These are phyloP conservation scores for Cheiracanthium punctorium DNA, from an alignment of 2,888 invertebrate species.

Conservation along the genomic window DNA sequence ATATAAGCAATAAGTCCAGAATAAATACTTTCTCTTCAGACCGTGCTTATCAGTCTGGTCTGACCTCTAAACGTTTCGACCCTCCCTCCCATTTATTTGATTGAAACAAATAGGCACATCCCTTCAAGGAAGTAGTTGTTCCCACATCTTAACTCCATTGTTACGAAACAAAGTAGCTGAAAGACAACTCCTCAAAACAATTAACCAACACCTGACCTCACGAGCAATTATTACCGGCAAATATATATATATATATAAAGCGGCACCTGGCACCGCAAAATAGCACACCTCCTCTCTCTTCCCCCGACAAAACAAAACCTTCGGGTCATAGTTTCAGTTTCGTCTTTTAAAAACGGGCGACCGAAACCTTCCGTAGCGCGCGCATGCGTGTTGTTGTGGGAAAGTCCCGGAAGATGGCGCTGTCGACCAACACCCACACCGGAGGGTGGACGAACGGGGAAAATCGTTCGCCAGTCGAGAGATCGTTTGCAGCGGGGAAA, in stretches of 20 bases:
- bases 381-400: neutral
- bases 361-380: neutral
- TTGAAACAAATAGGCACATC: neutral
- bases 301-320: neutral
- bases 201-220: slow-evolving; percentile 12
- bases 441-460: slow-evolving; percentile 4
- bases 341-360: neutral
- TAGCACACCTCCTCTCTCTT: neutral
- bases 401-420: neutral
- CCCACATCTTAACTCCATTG: neutral
- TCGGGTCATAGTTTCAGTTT: slow-evolving; percentile 9
- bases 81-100: neutral
- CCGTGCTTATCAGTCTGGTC: neutral
- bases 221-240: slow-evolving; percentile 8
- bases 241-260: too few species aligned
- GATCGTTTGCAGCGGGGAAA: slow-evolving; percentile 15
- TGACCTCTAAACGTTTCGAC: neutral
- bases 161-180: neutral
- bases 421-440: neutral
- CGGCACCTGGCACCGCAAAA: neutral
- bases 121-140: neutral
- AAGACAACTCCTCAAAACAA: neutral
- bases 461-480: slow-evolving; percentile 11
- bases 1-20: too few species aligned
- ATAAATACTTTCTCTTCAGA: neutral